Conservation (phyloP, 2,113 vertebrate species). For the Meles meles region DNA sequence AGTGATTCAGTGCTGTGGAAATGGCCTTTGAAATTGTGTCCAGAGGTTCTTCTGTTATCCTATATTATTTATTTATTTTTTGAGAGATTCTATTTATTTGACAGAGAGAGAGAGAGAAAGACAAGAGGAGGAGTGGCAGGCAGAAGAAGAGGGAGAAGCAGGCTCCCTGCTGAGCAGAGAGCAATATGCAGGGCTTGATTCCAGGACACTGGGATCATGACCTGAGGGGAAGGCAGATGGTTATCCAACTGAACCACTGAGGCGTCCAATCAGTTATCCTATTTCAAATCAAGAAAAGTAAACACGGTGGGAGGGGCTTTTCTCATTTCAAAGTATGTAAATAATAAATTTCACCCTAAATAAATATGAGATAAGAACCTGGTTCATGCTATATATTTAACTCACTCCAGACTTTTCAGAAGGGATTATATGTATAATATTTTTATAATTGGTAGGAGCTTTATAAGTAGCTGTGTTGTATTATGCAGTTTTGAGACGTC, state of each 20-base stretch:
- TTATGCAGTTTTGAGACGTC: background rate
- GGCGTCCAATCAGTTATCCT: background rate
- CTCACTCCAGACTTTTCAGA: background rate
- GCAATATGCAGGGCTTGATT: no score
- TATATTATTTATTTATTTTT: background rate
- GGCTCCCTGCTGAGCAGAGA: no score
- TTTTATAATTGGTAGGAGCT: background rate
- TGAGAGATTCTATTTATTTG: no score
- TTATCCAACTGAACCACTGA: no score
- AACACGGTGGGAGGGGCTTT: background rate
- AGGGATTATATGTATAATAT: background rate
- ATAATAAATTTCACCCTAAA: background rate
- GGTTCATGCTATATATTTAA: background rate
- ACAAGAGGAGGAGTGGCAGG: no score
- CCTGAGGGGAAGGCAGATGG: no score
- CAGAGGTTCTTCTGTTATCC: background rate
- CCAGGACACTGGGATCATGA: no score
- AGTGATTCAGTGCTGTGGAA: background rate
- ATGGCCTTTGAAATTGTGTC: background rate
- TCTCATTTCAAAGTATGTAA: background rate
- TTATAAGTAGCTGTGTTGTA: background rate
- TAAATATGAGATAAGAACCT: background rate
- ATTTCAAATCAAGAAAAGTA: background rate
- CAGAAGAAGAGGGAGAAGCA: no score
- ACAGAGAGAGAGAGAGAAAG: no score